These are phyloP conservation scores for Sisor rabdophorus DNA, from an alignment of 2,113 vertebrate genomes.

Conservation along the genomic window DNA sequence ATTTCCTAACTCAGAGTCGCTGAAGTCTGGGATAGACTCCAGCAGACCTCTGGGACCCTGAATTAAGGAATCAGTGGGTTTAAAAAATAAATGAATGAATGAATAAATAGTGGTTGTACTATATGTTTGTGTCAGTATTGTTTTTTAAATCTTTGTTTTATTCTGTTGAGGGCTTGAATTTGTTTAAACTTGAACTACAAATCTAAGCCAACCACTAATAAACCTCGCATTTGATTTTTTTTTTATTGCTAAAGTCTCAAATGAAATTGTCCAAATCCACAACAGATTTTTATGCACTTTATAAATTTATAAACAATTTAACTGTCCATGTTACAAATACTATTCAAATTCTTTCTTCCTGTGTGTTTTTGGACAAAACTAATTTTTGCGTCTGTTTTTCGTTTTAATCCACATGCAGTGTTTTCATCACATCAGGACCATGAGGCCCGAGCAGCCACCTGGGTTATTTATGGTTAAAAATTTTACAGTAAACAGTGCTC, in stretches of 20 bases:
- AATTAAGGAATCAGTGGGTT: too few species aligned
- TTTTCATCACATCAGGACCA: not conserved
- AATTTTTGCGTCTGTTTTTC: not conserved
- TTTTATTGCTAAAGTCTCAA: not conserved
- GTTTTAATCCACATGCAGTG: not conserved
- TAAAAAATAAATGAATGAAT: too few species aligned
- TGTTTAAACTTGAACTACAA: not conserved
- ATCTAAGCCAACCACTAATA: not conserved
- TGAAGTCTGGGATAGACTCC: too few species aligned
- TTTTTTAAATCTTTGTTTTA: not conserved
- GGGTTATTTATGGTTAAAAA: not conserved
- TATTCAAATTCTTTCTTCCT: not conserved
- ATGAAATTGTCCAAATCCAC: not conserved
- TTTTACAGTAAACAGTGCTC: slow-evolving; percentile 10
- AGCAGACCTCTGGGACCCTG: too few species aligned
- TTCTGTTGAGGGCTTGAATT: not conserved
- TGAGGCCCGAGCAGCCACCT: not conserved
- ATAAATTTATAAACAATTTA: slow-evolving; percentile 2
- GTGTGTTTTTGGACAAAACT: not conserved
- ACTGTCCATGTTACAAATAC: not conserved
- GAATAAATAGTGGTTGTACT: not conserved
- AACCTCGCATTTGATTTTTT: not conserved
- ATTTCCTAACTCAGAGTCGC: too few species aligned
- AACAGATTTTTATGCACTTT: not conserved
- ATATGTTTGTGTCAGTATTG: not conserved